These are phyloP conservation scores for Pogonus chalceus DNA, from an alignment of 1,140 invertebrate genomes.

Conservation along the genomic window DNA sequence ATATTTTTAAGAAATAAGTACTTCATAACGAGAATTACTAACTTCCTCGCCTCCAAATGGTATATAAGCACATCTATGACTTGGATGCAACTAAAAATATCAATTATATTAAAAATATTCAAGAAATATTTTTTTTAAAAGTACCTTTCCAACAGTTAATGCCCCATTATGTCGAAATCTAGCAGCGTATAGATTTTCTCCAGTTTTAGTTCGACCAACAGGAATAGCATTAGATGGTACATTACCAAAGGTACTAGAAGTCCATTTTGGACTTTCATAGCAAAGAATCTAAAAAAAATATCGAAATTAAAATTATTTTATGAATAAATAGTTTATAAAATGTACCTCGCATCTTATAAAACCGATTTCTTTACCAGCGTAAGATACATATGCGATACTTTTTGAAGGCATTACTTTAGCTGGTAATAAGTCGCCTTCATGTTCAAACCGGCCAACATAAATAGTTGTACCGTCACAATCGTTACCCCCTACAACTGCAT, in stretches of 20 bases:
- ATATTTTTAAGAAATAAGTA: constrained; percentile 38
- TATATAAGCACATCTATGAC: constrained; percentile 60
- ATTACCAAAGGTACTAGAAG: constrained; percentile 42
- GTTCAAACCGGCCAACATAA: constrained; percentile 60
- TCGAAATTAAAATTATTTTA: background rate
- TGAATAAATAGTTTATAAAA: background rate
- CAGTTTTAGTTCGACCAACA: constrained; percentile 46
- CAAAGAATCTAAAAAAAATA: constrained; percentile 42
- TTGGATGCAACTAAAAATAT: constrained; percentile 38
- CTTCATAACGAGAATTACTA: constrained; percentile 45
- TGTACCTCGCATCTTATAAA: background rate
- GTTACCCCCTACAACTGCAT: constrained; percentile 54
- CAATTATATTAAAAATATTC: background rate
- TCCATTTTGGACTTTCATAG: constrained; percentile 52
- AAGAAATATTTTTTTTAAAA: constrained; percentile 1
- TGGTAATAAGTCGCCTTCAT: constrained; percentile 61
- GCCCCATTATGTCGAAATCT: constrained; percentile 48
- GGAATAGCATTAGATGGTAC: constrained; percentile 50
- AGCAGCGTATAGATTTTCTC: constrained; percentile 55
- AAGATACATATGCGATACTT: constrained; percentile 26
- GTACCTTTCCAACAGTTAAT: constrained; percentile 60
- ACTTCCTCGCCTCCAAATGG: constrained; percentile 57
- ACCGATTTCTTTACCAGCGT: background rate
- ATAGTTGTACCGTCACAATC: constrained; percentile 62
- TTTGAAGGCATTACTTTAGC: constrained; percentile 63